Evolutionary conservation across 30 jellyfish, hydroid and myxozoan species (phyloP).

Genomic region (Nemopilema nomurai): DNA sequence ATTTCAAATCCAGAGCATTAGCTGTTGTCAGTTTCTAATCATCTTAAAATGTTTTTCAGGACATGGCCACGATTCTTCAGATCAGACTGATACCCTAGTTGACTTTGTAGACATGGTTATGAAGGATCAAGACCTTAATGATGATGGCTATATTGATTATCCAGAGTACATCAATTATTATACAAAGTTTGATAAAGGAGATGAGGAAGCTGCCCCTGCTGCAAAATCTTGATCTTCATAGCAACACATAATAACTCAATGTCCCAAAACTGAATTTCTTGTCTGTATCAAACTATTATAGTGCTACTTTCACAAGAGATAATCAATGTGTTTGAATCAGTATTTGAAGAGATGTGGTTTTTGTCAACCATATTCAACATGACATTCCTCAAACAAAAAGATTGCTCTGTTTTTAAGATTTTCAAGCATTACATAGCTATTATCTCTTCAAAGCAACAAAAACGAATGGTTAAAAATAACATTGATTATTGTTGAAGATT

Average conservation of each 20-base stretch:
- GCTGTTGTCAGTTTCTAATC: neutral
- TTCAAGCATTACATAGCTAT: too few species aligned
- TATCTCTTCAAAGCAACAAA: too few species aligned
- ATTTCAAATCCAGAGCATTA: neutral
- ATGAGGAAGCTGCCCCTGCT: constrained; percentile 4
- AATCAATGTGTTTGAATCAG: neutral
- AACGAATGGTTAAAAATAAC: too few species aligned
- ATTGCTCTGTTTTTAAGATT: too few species aligned
- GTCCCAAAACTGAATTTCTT: neutral
- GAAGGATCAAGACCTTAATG: constrained; percentile 94
- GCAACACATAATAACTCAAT: neutral
- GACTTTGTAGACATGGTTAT: constrained; percentile 97
- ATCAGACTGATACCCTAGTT: constrained; percentile 85
- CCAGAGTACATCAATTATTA: constrained; percentile 94
- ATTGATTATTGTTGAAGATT: too few species aligned
- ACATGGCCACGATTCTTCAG: constrained; percentile 54
- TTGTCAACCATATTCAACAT: too few species aligned
- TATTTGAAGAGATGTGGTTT: neutral
- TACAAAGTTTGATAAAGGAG: constrained; percentile 80
- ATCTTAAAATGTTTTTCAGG: neutral
- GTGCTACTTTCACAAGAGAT: neutral
- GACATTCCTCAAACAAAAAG: too few species aligned
- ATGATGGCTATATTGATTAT: constrained; percentile 94
- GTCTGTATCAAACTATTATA: neutral
- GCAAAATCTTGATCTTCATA: neutral